Percentiles rank a stretch among this genome's conserved stretches.
phyloP scores from a whole-genome alignment of 2,888 invertebrate species.

The Melipona bicolor region DNA sequence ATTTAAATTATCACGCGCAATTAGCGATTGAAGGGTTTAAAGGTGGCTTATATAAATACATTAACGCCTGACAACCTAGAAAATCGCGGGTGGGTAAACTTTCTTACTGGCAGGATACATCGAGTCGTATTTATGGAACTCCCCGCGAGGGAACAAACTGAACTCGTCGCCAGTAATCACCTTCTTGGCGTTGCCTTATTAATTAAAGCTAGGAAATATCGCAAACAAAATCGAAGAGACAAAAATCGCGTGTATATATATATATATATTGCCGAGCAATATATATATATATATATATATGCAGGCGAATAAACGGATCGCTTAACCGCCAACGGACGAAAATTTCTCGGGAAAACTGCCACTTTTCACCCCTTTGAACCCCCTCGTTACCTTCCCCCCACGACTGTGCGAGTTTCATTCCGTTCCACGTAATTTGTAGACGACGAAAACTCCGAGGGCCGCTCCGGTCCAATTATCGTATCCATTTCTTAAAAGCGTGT shows the following conservation, averaged over 20 bases:
- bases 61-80: slow-evolving; percentile 45
- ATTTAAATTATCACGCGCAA: slow-evolving; percentile 56
- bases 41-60: slow-evolving; percentile 56
- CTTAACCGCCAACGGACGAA: slow-evolving; percentile 3
- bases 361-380: not conserved
- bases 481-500: slow-evolving; percentile 57
- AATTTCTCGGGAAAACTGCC: not conserved
- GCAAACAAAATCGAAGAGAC: not conserved
- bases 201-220: slow-evolving; percentile 1
- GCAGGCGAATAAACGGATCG: not conserved
- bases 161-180: slow-evolving; percentile 1
- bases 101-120: slow-evolving; percentile 51
- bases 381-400: not conserved
- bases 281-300: too few species aligned
- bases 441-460: slow-evolving; percentile 31
- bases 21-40: slow-evolving; percentile 59
- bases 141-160: slow-evolving; percentile 27
- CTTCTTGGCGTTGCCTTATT: not conserved
- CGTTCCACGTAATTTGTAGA: slow-evolving; percentile 37
- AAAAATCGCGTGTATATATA: too few species aligned
- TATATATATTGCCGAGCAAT: too few species aligned
- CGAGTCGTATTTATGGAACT: slow-evolving; percentile 58
- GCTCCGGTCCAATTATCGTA: slow-evolving; percentile 44
- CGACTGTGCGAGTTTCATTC: not conserved
- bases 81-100: slow-evolving; percentile 60